Evolutionary conservation across 2,797 vertebrate species (phyloP), one percentile per base, ranked within the genome.

Genomic region (Salarias fasciatus): DNA sequence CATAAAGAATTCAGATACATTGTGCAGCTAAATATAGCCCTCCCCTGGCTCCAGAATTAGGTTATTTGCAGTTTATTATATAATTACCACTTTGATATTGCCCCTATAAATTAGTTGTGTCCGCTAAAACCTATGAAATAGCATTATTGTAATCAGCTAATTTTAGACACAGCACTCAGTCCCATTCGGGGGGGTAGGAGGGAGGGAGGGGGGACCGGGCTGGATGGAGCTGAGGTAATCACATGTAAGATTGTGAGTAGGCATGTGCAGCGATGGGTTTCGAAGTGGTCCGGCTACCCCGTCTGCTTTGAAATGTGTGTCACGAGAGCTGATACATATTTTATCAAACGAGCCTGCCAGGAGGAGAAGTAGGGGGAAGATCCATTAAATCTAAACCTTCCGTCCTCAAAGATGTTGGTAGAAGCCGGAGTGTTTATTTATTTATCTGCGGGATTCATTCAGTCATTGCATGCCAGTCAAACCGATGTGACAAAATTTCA

Each of bases 1-100:
- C 76, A 82, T 91, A 24, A 87, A 88, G 72, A 81, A 88, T 90
- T 88, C 82, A 89, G 63, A 79, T 53, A 73, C 59, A 80, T 66
- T 78, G 33, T 71, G 42, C n/a, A 30, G 57, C 69, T 88, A 85
- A 89, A 84, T 82, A 68, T 85, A 82, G 72, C 33, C 3, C 61
- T 63, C 73, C 53, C 54, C 58, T 29, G 64, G 65, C 78, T 68
- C 63, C 46, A 63, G 64, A 87, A 85, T 79, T 67, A 70, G 82
- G 58, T 57, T 85, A 75, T 77, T 81, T 73, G 51, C 56, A 58
- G 14, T 75, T 80, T 57, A 76, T 61, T 59, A 43, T 66, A 51
- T 69, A 71, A 86, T 82, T 65, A 58, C n/a, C 0, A 5, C 60
- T 54, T 62, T 63, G 49, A 79, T 79, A 69, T 72, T 52, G 29